Conservation (phyloP, 2,113 vertebrate species). For the Scomber japonicus region DNA sequence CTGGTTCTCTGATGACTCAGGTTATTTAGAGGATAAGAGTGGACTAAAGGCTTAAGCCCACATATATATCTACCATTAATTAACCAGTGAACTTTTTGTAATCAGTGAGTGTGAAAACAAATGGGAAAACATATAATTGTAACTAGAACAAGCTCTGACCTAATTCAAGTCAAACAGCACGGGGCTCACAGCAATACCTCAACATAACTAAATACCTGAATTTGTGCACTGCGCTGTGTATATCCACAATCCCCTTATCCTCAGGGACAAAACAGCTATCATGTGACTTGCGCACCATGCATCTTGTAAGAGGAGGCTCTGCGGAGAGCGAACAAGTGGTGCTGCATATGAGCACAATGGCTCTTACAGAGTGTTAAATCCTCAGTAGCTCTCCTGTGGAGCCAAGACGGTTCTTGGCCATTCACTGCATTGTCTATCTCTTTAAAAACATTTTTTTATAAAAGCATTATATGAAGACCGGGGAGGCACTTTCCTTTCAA, state of each 20-base stretch:
- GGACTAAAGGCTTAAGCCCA: neutral
- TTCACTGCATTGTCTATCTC: constrained; percentile 4
- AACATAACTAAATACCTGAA: constrained; percentile 60
- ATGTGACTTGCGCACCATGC: constrained; percentile 33
- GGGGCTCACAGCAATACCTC: constrained; percentile 48
- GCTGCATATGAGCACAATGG: constrained; percentile 47
- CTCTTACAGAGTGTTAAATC: constrained; percentile 49
- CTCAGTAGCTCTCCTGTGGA: constrained; percentile 24
- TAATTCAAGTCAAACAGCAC: constrained; percentile 49
- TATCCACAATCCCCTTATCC: constrained; percentile 46
- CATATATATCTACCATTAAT: neutral
- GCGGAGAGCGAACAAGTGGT: constrained; percentile 38
- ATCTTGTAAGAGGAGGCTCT: constrained; percentile 52
- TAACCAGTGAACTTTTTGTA: neutral
- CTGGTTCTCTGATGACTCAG: constrained; percentile 1
- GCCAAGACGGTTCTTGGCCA: constrained; percentile 1
- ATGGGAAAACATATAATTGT: constrained; percentile 50
- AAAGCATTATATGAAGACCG: constrained; percentile 5
- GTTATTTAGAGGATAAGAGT: neutral
- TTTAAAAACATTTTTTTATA: neutral
- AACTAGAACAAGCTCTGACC: constrained; percentile 75
- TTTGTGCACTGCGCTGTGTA: constrained; percentile 35
- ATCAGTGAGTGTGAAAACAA: constrained; percentile 41
- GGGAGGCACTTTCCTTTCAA: constrained; percentile 38
- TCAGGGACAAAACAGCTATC: constrained; percentile 58